Conservation (phyloP, 1,140 invertebrate species). For the Caenorhabditis briggsae region DNA sequence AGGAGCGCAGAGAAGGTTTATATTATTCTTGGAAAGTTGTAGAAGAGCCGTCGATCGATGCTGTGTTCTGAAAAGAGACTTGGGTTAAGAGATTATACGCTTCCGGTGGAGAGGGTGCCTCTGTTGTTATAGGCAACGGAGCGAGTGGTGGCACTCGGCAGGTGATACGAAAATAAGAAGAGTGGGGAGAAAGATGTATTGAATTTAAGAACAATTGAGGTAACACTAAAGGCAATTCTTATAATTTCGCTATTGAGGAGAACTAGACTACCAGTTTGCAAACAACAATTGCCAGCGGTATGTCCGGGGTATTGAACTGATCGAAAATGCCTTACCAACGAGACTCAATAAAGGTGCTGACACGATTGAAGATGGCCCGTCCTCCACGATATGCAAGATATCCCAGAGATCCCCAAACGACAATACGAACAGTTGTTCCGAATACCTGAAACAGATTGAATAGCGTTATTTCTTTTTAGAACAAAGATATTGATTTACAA, state of each 20-base stretch:
- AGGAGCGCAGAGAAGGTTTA: neutral
- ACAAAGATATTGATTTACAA: neutral
- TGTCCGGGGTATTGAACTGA: neutral
- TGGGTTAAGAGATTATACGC: neutral
- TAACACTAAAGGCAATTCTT: too few relatives aligned
- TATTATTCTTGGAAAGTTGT: neutral
- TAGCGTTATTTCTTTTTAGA: neutral
- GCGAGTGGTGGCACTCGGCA: neutral
- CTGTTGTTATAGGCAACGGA: slow-evolving; percentile 6
- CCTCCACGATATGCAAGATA: slow-evolving; percentile 51
- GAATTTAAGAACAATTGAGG: neutral
- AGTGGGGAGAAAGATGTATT: neutral
- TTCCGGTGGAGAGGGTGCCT: neutral
- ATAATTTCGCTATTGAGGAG: too few relatives aligned
- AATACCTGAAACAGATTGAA: slow-evolving; percentile 8
- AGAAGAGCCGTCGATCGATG: neutral
- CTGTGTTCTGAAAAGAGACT: slow-evolving; percentile 7
- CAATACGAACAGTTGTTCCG: slow-evolving; percentile 12
- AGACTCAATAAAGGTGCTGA: slow-evolving; percentile 30
- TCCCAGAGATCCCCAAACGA: slow-evolving; percentile 53
- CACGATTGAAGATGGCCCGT: slow-evolving; percentile 39
- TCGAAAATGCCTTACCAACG: neutral
- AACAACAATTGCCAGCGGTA: too few relatives aligned
- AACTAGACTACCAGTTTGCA: too few relatives aligned
- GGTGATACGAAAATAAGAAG: slow-evolving; percentile 4